A percentile compares a stretch with the other conserved stretches of the same genome.
Conservation (phyloP, 30 jellyfish, hydroid and myxozoan species). For the Nemopilema nomurai region DNA sequence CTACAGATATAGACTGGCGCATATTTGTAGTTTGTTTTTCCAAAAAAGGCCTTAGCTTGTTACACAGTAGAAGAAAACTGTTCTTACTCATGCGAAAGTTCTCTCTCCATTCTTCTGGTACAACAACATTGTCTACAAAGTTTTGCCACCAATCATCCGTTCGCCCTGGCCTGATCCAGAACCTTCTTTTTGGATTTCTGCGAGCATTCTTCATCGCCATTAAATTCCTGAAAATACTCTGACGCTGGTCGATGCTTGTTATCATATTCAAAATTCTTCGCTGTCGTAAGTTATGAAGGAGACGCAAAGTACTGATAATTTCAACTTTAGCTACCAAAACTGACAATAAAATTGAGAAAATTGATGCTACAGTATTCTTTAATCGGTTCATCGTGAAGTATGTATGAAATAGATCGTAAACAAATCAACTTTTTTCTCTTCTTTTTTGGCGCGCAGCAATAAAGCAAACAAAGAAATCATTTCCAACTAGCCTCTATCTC, state of each 20-base stretch:
- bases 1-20: constrained; percentile 24
- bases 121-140: neutral
- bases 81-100: constrained; percentile 25
- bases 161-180: constrained; percentile 28
- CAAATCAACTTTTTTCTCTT: no score
- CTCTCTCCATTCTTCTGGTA: constrained; percentile 12
- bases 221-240: constrained; percentile 8
- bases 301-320: constrained; percentile 22
- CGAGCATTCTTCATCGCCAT: constrained; percentile 9
- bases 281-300: constrained; percentile 11
- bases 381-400: no score
- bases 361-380: no score
- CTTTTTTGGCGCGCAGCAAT: no score
- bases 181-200: constrained; percentile 2
- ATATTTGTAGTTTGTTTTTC: neutral
- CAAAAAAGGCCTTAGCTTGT: constrained; percentile 7
- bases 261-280: no score
- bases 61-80: constrained; percentile 10
- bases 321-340: no score
- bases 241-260: constrained; percentile 13
- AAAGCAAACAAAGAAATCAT: no score
- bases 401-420: no score
- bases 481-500: no score
- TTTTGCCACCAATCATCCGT: constrained; percentile 13
- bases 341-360: no score